Evolutionary conservation across 1,140 invertebrate species (phyloP), one percentile per base, ranked within the genome.

Genomic region (Ceratina australensis): DNA sequence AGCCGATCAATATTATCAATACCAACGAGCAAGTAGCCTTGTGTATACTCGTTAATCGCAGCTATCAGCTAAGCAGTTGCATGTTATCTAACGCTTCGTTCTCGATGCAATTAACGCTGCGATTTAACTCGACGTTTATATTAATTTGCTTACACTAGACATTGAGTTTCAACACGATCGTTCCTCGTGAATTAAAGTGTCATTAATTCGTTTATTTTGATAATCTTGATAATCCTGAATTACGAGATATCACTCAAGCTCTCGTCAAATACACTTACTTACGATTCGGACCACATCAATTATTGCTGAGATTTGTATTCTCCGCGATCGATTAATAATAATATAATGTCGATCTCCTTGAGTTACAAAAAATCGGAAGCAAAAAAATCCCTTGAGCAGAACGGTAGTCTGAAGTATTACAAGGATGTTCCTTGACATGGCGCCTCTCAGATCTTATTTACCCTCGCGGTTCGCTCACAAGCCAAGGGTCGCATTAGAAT

Each of bases 1-100:
- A 57, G 61, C 52, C 72, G 61, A 83, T 83, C 81, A 71, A 79
- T 82, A 80, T 50, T 20, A 64, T 72, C 13, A 49, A 26, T 33
- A 26, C 74, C 67, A 61, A 66, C 50, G 16, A 28, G 10, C 61
- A 33, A 56, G 15, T n/a, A 49, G n/a, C 47, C 52, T 24, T 33
- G 5, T 33, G n/a, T 26, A 10, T 49, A 16, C 68, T 26, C n/a
- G 4, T 50, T 66, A 65, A 67, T 52, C 59, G 33, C 49, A 20
- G 3, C 20, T 15, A 16, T 24, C 49, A 8, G 18, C 5, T 56
- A 33, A 65, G n/a, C 15, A 7, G 20, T 10, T 16, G 59, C 24
- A 2, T 8, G 28, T 74, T 74, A 74, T 74, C 61, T 12, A 56
- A 65, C 16, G 15, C 22, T 33, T 59, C 24, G 3, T 57, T 76